These are phyloP conservation scores for Melanogrammus aeglefinus DNA, from an alignment of 2,797 vertebrate species.

Conservation along the genomic window DNA sequence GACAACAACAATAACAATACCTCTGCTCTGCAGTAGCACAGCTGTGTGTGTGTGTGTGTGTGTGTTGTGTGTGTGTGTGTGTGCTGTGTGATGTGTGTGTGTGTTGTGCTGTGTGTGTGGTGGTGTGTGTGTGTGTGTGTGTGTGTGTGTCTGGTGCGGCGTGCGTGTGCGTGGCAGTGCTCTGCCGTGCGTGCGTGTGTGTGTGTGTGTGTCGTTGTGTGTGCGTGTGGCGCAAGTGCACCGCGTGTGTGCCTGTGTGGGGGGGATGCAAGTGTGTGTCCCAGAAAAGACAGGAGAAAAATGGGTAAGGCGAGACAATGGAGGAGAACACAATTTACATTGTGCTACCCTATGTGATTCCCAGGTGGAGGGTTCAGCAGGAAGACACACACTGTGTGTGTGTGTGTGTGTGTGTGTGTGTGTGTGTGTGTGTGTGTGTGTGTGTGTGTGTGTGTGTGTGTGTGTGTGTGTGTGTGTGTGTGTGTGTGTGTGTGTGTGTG, in stretches of 20 bases:
- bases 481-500: conserved; percentile 30
- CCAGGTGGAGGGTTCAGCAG: conserved; percentile 43
- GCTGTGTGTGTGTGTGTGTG: conserved; percentile 11
- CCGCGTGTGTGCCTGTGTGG: conserved; percentile 8
- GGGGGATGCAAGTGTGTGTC: conserved; percentile 14
- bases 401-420: conserved; percentile 18
- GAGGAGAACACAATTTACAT: conserved; percentile 62
- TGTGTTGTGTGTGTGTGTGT: conserved; percentile 12
- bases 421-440: conserved; percentile 17
- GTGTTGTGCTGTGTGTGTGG: conserved; percentile 9
- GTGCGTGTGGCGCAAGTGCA: no score
- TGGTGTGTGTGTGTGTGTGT: conserved; percentile 10
- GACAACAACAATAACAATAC: conserved; percentile 59
- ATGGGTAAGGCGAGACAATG: conserved; percentile 65
- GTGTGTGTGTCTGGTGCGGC: conserved; percentile 9
- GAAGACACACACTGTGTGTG: conserved; percentile 35
- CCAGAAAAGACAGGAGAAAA: conserved; percentile 56
- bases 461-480: conserved; percentile 7
- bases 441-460: conserved; percentile 1
- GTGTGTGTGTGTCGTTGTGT: no score
- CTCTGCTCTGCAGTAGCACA: conserved; percentile 32
- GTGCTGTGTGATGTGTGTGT: conserved; percentile 13
- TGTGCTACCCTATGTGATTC: conserved; percentile 50
- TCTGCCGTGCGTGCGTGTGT: conserved; percentile 14
- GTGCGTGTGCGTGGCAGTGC: conserved; percentile 18